A percentile compares a stretch with the other conserved stretches of the same genome.
Evolutionary conservation across 2,797 vertebrate species (phyloP).

Genomic region (Hirundo rustica): DNA sequence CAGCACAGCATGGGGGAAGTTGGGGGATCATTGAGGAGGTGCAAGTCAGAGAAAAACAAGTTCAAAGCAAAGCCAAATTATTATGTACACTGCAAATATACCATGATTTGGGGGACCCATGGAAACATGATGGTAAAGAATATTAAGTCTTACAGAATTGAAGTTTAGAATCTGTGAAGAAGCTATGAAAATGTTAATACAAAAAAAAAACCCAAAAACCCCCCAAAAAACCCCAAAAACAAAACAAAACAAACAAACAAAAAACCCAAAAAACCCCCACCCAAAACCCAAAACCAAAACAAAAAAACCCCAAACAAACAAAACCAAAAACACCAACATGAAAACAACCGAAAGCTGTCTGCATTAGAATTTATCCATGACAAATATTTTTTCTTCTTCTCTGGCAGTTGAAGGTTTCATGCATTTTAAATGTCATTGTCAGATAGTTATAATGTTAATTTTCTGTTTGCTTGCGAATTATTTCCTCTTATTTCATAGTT

Average conservation of each 20-base stretch:
- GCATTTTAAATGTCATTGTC: not conserved
- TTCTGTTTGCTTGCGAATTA: not conserved
- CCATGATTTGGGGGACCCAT: not conserved
- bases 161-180: not conserved
- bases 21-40: not conserved
- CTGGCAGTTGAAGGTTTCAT: not conserved
- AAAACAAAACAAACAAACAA: too few relatives aligned
- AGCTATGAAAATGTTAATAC: not conserved
- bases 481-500: not conserved
- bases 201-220: too few relatives aligned
- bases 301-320: too few relatives aligned
- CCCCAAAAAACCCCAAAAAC: too few relatives aligned
- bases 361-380: not conserved
- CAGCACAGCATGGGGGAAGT: not conserved
- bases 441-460: not conserved
- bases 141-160: not conserved
- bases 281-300: too few relatives aligned
- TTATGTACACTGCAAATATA: not conserved
- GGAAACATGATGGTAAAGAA: not conserved
- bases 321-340: too few relatives aligned
- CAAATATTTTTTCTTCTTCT: not conserved
- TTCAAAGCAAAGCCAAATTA: not conserved
- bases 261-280: too few relatives aligned
- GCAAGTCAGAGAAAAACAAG: not conserved
- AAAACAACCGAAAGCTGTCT: not conserved